phyloP scores from a whole-genome alignment of 1,140 invertebrate species.

The Temnothorax curvispinosus region DNA sequence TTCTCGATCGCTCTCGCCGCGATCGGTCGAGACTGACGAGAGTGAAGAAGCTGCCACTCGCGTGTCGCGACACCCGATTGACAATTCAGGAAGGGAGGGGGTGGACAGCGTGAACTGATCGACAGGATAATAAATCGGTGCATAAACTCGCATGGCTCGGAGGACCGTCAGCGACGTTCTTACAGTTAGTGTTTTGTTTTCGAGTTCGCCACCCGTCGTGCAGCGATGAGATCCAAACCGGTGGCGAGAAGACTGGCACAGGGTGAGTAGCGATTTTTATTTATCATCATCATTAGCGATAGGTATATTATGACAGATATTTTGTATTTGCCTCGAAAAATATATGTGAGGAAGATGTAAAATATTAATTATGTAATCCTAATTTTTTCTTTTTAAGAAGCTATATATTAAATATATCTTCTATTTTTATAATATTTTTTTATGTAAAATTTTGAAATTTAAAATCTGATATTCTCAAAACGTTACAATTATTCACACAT shows the following conservation, averaged over 20 bases:
- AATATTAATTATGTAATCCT: background rate
- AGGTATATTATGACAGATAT: background rate
- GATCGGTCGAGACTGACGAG: background rate
- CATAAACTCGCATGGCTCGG: constrained; percentile 82
- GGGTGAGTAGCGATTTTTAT: constrained; percentile 78
- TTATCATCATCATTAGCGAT: background rate
- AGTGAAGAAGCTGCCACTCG: background rate
- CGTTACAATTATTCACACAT: background rate
- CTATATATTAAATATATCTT: background rate
- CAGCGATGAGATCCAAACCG: constrained; percentile 86
- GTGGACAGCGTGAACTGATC: constrained; percentile 61
- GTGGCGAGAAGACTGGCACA: constrained; percentile 85
- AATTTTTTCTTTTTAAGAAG: background rate
- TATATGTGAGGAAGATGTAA: background rate
- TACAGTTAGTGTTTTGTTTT: constrained; percentile 82
- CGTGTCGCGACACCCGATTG: background rate
- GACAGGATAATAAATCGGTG: constrained; percentile 70
- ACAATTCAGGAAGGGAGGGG: constrained; percentile 4
- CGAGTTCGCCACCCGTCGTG: constrained; percentile 73
- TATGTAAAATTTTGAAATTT: background rate
- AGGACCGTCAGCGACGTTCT: constrained; percentile 74
- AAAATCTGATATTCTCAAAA: background rate
- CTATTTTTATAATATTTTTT: background rate
- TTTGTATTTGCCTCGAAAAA: background rate
- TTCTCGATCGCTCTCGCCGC: constrained; percentile 12